phyloP scores from a whole-genome alignment of 2,113 vertebrate genomes.

The Takifugu flavidus region DNA sequence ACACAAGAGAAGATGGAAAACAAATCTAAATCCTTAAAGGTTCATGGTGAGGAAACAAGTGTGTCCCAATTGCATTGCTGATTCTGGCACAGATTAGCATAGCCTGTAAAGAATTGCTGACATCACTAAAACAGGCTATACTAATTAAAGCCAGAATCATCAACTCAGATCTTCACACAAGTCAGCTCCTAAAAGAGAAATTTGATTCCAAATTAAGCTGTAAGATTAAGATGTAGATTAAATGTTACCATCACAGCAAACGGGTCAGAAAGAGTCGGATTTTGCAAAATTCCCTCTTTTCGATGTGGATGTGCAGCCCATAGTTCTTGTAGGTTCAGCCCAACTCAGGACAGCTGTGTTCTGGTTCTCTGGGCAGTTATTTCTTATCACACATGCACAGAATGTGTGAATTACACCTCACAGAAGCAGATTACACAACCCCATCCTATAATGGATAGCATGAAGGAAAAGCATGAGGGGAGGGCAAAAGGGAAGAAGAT shows the following conservation, averaged over 20 bases:
- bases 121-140: conserved; percentile 85
- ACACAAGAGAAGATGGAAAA: conserved; percentile 7
- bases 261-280: too few species aligned
- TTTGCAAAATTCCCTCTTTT: too few species aligned
- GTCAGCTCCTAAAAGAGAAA: conserved; percentile 45
- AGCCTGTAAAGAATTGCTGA: conserved; percentile 84
- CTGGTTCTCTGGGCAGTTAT: not conserved
- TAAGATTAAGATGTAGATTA: conserved; percentile 42
- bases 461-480: conserved; percentile 15
- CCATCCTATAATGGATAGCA: conserved; percentile 29
- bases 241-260: conserved; percentile 27
- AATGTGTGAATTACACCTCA: conserved; percentile 31
- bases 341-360: conserved; percentile 24
- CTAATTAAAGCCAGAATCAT: conserved; percentile 86
- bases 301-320: conserved; percentile 7
- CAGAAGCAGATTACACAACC: conserved; percentile 11
- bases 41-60: conserved; percentile 49
- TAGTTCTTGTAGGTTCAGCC: conserved; percentile 25
- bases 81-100: conserved; percentile 85
- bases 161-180: conserved; percentile 72
- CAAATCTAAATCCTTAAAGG: conserved; percentile 18
- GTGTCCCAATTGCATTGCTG: conserved; percentile 75
- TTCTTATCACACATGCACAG: conserved; percentile 34
- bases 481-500: conserved; percentile 7
- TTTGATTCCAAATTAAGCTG: conserved; percentile 26